Base-by-base conservation (phyloP, 2,113 vertebrate genomes). In the Nycticebus coucang region DNA sequence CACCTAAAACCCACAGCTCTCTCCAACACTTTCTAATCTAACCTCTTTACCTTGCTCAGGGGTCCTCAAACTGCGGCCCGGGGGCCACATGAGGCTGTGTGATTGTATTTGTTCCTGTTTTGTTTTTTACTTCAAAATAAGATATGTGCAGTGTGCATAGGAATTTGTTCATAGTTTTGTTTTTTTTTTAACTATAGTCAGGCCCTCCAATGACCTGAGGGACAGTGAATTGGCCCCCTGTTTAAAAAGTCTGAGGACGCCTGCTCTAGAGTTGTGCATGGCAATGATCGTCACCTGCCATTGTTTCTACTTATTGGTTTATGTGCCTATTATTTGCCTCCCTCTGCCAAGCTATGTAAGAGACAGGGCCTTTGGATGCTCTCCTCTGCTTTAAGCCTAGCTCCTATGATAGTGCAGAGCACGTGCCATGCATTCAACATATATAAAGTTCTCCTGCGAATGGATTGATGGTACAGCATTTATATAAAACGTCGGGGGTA, bases 391-490 rank as follows among this genome's bases (percentile, higher is more conserved):
- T 45, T 3, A 17, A 50, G 66, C 59, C 28, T 10, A 66, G 62
- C 15, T 4, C 30, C 59, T 35, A n/a, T 3, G 86, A 90, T 0
- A 10, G 18, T 9, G 21, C 53, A 5, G 7, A 6, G 62, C 24
- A 12, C 1, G 2, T 1, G 21, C 55, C 6, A 5, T 37, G 87
- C 45, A 28, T 28, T 62, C 21, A 33, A 3, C 12, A 41, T 64
- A 37, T 0, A 18, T 41, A 4, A 41, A 41, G 41, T 5, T 41
- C 41, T 41, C 41, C 90, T 33, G 10, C 33, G 35, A 45, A n/a
- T 7, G 14, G 59, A 26, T 6, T 0, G 0, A 5, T 0, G 8
- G 7, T 0, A 5, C 18, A 14, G 41, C 35, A 21, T 64, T 24
- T n/a, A 15, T 0, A 1, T 5, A n/a, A 37, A 74, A 50, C 0